Conservation (phyloP, 2,888 invertebrate genomes). For the Hydraecia micacea region DNA sequence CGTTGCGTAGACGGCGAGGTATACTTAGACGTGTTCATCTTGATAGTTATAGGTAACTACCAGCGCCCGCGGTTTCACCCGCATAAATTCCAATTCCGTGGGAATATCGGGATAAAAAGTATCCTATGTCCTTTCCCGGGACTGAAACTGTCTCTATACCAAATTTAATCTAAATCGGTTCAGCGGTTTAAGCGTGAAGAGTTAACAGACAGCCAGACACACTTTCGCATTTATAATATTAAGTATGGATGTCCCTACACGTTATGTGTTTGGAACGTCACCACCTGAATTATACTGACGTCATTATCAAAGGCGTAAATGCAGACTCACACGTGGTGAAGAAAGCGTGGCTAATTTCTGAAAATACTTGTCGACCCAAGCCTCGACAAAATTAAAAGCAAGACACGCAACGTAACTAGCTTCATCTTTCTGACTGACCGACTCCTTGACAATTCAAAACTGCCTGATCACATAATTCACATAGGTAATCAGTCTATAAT, state of each 20-base stretch:
- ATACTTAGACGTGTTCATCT: neutral
- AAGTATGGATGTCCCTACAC: neutral
- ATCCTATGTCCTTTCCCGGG: no score
- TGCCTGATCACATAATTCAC: neutral
- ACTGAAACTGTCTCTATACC: no score
- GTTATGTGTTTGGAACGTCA: neutral
- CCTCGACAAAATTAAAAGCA: neutral
- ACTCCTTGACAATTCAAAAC: neutral
- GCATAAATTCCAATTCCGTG: no score
- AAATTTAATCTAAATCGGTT: no score
- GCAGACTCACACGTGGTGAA: neutral
- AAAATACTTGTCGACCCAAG: neutral
- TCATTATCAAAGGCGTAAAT: neutral
- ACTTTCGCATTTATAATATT: no score
- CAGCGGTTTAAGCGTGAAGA: no score
- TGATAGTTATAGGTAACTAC: neutral
- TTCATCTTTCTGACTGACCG: neutral
- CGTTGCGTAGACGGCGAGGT: slow-evolving; percentile 25
- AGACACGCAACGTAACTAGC: neutral
- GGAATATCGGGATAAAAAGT: no score
- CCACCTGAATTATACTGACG: neutral
- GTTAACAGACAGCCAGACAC: no score
- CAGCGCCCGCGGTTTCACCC: no score
- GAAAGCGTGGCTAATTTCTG: neutral
- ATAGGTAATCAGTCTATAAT: neutral